These are phyloP conservation scores for Trogon surrucura DNA, from an alignment of 2,113 vertebrate species.

Conservation along the genomic window DNA sequence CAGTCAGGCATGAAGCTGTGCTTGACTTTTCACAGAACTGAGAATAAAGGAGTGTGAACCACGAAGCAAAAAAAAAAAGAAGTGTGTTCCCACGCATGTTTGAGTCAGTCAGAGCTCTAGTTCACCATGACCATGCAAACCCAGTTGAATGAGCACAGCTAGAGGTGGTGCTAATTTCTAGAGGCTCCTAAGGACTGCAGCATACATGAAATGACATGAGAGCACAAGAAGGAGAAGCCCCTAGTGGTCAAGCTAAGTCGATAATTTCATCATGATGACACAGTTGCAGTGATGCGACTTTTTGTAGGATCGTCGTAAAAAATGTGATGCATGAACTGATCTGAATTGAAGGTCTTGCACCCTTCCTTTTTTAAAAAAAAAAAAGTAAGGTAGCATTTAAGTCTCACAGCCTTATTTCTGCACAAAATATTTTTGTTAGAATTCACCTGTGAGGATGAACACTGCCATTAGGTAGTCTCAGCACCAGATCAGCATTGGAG, in stretches of 20 bases:
- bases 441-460: neutral
- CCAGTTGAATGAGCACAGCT: neutral
- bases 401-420: neutral
- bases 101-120: neutral
- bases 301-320: neutral
- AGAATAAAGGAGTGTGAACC: neutral
- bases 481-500: neutral
- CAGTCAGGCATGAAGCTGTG: accelerated
- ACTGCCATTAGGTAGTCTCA: neutral
- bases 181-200: neutral
- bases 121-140: neutral
- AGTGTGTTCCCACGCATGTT: neutral
- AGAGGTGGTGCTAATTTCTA: accelerated
- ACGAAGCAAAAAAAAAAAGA: neutral
- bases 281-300: neutral
- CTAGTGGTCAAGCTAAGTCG: neutral
- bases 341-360: neutral
- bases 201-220: neutral
- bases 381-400: neutral
- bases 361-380: neutral
- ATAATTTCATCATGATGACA: neutral
- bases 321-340: neutral
- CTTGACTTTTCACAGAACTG: neutral
- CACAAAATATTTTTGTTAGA: neutral
- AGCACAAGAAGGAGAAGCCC: neutral